phyloP scores from a whole-genome alignment of 2,113 vertebrate genomes.

The Dipodomys merriami region DNA sequence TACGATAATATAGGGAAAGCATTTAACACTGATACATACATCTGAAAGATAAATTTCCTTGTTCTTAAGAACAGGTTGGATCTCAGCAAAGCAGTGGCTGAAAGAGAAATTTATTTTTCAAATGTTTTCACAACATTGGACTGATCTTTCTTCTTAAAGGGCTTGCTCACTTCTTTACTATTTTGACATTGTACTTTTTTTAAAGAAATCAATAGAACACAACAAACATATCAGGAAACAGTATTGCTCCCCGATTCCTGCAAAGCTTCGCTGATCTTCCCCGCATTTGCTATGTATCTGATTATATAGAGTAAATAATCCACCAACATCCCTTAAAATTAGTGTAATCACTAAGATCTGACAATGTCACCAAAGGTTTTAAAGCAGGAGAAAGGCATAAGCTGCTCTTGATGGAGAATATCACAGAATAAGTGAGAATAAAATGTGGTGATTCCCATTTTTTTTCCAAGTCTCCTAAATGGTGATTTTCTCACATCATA shows the following conservation, averaged over 20 bases:
- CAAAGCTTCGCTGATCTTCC: conserved; percentile 49
- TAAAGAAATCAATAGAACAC: conserved; percentile 58
- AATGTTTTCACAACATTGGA: neutral
- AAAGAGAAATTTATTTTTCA: conserved; percentile 19
- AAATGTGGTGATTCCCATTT: conserved; percentile 47
- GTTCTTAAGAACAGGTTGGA: neutral
- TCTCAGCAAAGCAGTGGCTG: neutral
- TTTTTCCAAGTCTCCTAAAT: conserved; percentile 23
- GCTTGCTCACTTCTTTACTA: conserved; percentile 40
- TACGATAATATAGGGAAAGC: neutral
- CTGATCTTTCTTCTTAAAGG: conserved; percentile 59
- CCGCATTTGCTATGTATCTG: conserved; percentile 58
- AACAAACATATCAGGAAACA: conserved; percentile 32
- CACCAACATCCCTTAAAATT: conserved; percentile 64
- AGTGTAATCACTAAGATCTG: conserved; percentile 34
- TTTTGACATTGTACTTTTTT: conserved; percentile 33
- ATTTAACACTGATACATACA: neutral
- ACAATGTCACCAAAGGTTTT: conserved; percentile 64
- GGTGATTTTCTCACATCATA: conserved; percentile 45
- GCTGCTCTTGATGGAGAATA: conserved; percentile 45
- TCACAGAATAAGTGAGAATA: neutral
- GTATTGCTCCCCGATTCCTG: neutral
- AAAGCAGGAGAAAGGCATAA: conserved; percentile 23
- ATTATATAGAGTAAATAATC: conserved; percentile 48
- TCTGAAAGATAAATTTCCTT: neutral